A percentile compares a stretch with the other conserved stretches of the same genome.
These are phyloP conservation scores for Andrena bucephala DNA, from an alignment of 2,888 invertebrate species.

Conservation along the genomic window DNA sequence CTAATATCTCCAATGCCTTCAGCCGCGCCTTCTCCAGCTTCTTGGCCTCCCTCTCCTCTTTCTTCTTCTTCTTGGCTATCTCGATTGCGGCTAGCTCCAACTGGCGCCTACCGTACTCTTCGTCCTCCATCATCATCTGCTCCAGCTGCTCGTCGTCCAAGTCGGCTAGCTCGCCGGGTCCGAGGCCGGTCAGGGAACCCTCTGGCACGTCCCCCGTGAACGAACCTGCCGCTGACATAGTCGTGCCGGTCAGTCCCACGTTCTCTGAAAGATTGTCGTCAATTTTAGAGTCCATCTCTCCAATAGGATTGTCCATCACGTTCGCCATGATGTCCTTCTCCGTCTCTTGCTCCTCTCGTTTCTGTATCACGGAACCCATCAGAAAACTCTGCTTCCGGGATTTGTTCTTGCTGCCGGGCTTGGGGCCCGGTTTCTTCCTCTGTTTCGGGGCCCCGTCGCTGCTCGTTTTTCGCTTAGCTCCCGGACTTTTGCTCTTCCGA, in stretches of 20 bases:
- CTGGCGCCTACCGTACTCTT: slow-evolving; percentile 87
- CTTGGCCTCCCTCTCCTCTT: slow-evolving; percentile 82
- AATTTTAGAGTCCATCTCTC: slow-evolving; percentile 66
- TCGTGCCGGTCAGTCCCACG: slow-evolving; percentile 65
- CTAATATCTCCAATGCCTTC: slow-evolving; percentile 82
- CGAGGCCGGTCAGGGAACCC: slow-evolving; percentile 79
- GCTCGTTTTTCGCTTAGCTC: slow-evolving; percentile 74
- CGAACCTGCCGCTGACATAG: slow-evolving; percentile 77
- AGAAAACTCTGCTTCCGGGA: slow-evolving; percentile 74
- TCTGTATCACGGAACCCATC: slow-evolving; percentile 70
- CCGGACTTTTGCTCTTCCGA: slow-evolving; percentile 80
- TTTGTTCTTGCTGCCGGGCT: slow-evolving; percentile 83
- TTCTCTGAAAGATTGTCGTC: slow-evolving; percentile 74
- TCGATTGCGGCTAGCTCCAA: slow-evolving; percentile 85
- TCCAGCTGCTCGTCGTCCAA: slow-evolving; percentile 83
- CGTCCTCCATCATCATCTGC: slow-evolving; percentile 88
- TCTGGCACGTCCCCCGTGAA: slow-evolving; percentile 71
- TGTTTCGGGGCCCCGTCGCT: slow-evolving; percentile 81
- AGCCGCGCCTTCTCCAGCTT: slow-evolving; percentile 81
- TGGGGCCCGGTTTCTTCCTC: slow-evolving; percentile 83
- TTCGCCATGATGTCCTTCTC: slow-evolving; percentile 75
- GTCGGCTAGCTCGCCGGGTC: slow-evolving; percentile 80
- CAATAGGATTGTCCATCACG: slow-evolving; percentile 72
- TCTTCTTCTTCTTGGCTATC: slow-evolving; percentile 82
- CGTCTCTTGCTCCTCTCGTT: slow-evolving; percentile 68